Evolutionary conservation across 92 coral and sea anemone species (phyloP).

Genomic region (Anthopleura xanthogrammica): DNA sequence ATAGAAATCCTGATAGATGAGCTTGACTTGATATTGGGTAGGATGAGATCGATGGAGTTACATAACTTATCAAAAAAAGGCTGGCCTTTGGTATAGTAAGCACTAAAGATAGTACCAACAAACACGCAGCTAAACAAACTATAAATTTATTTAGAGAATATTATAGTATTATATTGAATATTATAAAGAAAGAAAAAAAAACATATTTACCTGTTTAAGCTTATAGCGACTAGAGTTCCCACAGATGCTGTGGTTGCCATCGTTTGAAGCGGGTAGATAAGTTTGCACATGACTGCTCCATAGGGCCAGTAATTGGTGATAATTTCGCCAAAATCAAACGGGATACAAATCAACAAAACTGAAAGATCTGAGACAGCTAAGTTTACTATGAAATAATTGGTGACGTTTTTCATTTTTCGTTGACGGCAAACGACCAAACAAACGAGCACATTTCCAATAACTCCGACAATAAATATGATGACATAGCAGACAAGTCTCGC

Average conservation of each 20-base stretch:
- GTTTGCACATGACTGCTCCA: constrained; percentile 86
- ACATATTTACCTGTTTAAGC: constrained; percentile 81
- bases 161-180: not conserved
- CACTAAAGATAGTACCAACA: no score
- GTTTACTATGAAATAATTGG: constrained; percentile 95
- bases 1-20: no score
- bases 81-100: no score
- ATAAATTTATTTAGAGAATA: not conserved
- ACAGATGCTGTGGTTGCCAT: constrained; percentile 97
- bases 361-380: constrained; percentile 90
- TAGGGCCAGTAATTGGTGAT: constrained; percentile 81
- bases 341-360: constrained; percentile 85
- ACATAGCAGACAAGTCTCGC: constrained; percentile 75
- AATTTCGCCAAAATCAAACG: constrained; percentile 78
- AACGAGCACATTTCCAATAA: constrained; percentile 85
- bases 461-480: constrained; percentile 85
- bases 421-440: constrained; percentile 92
- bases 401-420: constrained; percentile 92
- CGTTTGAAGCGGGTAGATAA: constrained; percentile 88
- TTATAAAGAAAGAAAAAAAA: not conserved
- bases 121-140: not conserved
- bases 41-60: no score
- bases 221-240: constrained; percentile 91
- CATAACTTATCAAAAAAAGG: no score
- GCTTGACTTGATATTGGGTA: no score